Conservation (phyloP, 2,888 invertebrate species). For the Pachliopta kotzebuea region DNA sequence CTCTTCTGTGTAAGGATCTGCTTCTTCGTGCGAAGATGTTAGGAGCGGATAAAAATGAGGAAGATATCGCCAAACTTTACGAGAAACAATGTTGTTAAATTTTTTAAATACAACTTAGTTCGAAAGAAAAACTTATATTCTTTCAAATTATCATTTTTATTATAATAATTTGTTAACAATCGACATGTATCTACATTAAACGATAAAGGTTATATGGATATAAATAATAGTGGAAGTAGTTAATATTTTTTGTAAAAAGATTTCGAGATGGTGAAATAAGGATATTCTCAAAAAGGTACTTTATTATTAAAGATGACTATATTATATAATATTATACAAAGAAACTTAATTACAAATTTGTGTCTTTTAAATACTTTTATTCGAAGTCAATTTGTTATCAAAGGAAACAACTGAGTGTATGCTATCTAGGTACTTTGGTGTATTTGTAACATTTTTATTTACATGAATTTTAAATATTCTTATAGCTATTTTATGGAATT, state of each 20-base stretch:
- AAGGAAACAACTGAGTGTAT: too few species aligned
- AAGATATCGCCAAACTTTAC: conserved; percentile 18
- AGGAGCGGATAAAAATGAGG: conserved; percentile 19
- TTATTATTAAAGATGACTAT: neutral
- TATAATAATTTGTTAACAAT: conserved; percentile 18
- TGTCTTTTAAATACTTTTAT: too few species aligned
- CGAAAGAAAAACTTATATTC: neutral
- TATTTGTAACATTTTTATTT: neutral
- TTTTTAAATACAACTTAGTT: neutral
- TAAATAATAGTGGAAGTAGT: neutral
- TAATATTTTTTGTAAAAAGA: neutral
- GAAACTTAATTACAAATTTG: too few species aligned
- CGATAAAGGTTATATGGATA: neutral
- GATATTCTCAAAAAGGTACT: neutral
- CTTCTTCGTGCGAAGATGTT: conserved; percentile 45
- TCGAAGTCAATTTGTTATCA: too few species aligned
- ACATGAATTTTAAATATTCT: neutral
- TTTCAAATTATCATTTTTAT: conserved; percentile 16
- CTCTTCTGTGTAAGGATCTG: conserved; percentile 46
- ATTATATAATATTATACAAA: too few species aligned
- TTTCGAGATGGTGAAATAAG: neutral
- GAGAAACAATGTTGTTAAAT: conserved; percentile 11
- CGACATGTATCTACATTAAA: conserved; percentile 14
- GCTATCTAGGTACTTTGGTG: too few species aligned
- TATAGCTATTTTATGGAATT: neutral